Evolutionary conservation across 2,888 invertebrate genomes (phyloP).

Genomic region (Aleiodes leptofemur): DNA sequence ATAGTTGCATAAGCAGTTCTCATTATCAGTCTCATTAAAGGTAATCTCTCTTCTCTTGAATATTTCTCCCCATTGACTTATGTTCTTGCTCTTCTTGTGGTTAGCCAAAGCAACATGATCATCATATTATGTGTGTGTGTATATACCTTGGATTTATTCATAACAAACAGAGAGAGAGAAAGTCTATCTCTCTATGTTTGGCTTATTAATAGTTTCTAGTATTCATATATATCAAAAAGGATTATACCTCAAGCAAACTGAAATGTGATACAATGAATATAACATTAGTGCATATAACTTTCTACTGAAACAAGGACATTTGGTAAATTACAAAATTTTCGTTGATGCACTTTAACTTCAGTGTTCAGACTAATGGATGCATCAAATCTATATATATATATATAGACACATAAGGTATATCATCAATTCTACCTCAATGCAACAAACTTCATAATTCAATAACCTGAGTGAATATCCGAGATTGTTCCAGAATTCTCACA

Average conservation of each 20-base stretch:
- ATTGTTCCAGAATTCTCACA: neutral
- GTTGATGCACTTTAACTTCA: constrained; percentile 2
- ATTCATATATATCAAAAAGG: neutral
- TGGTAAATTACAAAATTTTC: constrained; percentile 9
- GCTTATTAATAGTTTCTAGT: too few relatives aligned
- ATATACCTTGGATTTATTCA: too few relatives aligned
- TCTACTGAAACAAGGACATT: neutral
- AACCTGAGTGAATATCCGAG: neutral
- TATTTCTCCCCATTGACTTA: too few relatives aligned
- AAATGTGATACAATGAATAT: neutral
- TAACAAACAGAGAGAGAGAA: too few relatives aligned
- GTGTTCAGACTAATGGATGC: constrained; percentile 24
- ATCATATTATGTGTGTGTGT: too few relatives aligned
- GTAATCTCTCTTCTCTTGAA: constrained; percentile 51
- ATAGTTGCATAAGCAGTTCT: constrained; percentile 32
- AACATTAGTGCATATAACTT: neutral
- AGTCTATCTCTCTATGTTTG: too few relatives aligned
- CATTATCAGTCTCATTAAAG: constrained; percentile 69
- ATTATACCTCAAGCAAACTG: neutral
- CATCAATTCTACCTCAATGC: constrained; percentile 5
- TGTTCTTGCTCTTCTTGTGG: too few relatives aligned
- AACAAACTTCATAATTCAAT: neutral
- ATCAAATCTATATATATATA: neutral
- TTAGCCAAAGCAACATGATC: too few relatives aligned
- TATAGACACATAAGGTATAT: neutral